These are phyloP conservation scores for Empidonax alnorum DNA, from an alignment of 2,113 vertebrate genomes.

Conservation along the genomic window DNA sequence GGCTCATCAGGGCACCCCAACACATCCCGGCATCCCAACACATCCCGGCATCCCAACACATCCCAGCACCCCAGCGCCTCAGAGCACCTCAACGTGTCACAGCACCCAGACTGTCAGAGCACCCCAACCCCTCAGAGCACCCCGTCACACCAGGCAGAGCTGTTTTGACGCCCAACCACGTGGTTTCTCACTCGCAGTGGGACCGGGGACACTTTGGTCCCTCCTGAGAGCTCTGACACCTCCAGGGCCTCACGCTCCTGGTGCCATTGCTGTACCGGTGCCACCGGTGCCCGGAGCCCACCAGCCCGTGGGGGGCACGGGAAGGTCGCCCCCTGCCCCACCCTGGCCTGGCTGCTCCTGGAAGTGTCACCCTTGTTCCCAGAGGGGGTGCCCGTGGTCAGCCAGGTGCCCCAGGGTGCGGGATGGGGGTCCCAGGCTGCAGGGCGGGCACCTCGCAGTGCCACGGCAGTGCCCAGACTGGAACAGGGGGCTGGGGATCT, in stretches of 20 bases:
- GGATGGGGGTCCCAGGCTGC: neutral
- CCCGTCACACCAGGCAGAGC: fast-evolving
- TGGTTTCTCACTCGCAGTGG: fast-evolving
- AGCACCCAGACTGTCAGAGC: too few relatives aligned
- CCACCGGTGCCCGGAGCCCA: neutral
- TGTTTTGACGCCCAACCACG: fast-evolving
- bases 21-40: neutral
- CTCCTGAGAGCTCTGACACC: fast-evolving
- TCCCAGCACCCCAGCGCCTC: fast-evolving
- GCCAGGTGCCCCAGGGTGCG: fast-evolving
- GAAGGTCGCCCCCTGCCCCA: too few relatives aligned
- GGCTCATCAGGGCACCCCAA: too few relatives aligned
- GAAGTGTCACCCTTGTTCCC: fast-evolving
- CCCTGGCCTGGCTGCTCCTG: fast-evolving
- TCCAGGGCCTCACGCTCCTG: fast-evolving
- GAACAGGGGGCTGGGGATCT: neutral
- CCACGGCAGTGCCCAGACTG: fast-evolving
- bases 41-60: neutral
- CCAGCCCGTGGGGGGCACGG: fast-evolving
- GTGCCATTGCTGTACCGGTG: fast-evolving
- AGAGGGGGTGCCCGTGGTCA: neutral
- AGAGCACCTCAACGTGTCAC: too few relatives aligned
- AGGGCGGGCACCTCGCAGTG: neutral
- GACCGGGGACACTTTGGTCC: fast-evolving
- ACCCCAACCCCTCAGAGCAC: fast-evolving